A percentile compares a stretch with the other conserved stretches of the same genome.
Conservation (phyloP, 2,888 invertebrate species). For the Dioctria linearis region DNA sequence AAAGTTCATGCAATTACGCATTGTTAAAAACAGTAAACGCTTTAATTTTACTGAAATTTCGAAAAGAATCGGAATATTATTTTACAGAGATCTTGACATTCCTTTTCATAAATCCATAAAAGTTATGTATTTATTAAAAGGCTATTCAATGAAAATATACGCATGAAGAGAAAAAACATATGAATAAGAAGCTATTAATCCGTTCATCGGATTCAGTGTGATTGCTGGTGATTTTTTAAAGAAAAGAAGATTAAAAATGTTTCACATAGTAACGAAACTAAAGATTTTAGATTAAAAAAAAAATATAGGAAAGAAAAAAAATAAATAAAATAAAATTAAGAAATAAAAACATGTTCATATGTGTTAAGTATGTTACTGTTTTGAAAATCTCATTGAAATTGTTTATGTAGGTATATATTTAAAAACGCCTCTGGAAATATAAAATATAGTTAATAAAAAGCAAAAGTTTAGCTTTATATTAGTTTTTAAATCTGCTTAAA, state of each 20-base stretch:
- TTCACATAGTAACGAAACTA: neutral
- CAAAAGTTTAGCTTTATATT: conserved; percentile 52
- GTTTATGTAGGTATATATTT: conserved; percentile 33
- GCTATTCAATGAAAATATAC: neutral
- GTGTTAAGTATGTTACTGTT: no score
- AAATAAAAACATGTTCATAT: no score
- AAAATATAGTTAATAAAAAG: conserved; percentile 56
- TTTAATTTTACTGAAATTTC: no score
- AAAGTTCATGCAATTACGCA: no score
- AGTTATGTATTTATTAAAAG: neutral
- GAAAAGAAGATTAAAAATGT: neutral
- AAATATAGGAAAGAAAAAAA: neutral
- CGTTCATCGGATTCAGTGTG: conserved; percentile 13
- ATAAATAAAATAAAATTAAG: conserved; percentile 6
- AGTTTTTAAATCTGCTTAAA: conserved; percentile 53
- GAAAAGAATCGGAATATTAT: no score
- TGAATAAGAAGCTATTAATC: conserved; percentile 31
- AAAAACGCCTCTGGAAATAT: conserved; percentile 55
- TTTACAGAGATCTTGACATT: no score
- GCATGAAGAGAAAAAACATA: conserved; percentile 29
- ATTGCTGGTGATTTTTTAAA: conserved; percentile 10
- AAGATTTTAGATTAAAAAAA: conserved; percentile 1
- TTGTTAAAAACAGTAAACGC: no score
- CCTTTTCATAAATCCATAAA: no score
- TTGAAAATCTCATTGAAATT: conserved; percentile 28